A percentile compares a stretch with the other conserved stretches of the same genome.
Evolutionary conservation across 1,140 invertebrate genomes (phyloP).

Genomic region (Hydropsyche tenuis): DNA sequence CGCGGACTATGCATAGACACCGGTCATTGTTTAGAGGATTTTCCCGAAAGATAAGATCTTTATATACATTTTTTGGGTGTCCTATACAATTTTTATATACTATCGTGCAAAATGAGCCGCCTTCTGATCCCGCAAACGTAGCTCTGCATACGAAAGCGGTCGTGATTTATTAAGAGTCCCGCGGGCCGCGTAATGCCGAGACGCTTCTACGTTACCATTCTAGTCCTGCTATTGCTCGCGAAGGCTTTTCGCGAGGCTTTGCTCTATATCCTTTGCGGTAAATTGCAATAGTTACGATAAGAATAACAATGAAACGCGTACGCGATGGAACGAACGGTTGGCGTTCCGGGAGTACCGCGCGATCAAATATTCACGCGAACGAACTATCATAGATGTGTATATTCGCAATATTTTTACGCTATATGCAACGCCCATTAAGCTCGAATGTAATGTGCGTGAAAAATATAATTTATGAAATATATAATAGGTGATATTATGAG

Average conservation of each 20-base stretch:
- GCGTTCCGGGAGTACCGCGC: slow-evolving; percentile 10
- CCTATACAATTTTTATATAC: too few relatives aligned
- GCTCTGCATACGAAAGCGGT: slow-evolving; percentile 21
- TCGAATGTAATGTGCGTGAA: not conserved
- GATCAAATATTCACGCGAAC: slow-evolving; percentile 43
- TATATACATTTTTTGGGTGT: too few relatives aligned
- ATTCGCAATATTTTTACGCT: not conserved
- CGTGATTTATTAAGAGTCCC: slow-evolving; percentile 26
- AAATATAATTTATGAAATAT: not conserved
- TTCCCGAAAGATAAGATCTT: too few relatives aligned
- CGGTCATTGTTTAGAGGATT: too few relatives aligned
- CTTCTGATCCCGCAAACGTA: not conserved
- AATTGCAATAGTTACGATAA: slow-evolving; percentile 36
- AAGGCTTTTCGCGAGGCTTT: not conserved
- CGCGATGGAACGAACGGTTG: not conserved
- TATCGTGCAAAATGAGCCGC: not conserved
- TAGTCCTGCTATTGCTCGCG: not conserved
- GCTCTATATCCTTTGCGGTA: not conserved
- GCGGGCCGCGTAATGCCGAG: not conserved
- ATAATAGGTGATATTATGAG: not conserved
- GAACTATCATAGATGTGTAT: not conserved
- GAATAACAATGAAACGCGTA: slow-evolving; percentile 43
- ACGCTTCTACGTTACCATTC: not conserved
- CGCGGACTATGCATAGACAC: too few relatives aligned
- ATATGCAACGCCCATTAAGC: not conserved